These are phyloP conservation scores for Falco rusticolus DNA, from an alignment of 2,797 vertebrate genomes.

Conservation along the genomic window DNA sequence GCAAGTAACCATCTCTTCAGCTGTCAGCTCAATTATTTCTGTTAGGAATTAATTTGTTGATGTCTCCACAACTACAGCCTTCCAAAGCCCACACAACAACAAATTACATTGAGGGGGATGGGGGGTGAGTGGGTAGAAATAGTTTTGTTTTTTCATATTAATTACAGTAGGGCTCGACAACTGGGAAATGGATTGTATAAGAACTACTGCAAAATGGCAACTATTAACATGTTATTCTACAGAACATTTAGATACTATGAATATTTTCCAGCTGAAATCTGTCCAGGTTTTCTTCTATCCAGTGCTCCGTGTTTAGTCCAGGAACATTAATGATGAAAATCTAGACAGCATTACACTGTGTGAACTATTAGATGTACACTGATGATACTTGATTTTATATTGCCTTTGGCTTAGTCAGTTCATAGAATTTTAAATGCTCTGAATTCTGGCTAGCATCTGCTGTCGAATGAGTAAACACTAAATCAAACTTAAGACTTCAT, in stretches of 20 bases:
- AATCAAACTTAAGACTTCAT: conserved; percentile 55
- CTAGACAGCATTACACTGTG: conserved; percentile 72
- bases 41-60: conserved; percentile 12
- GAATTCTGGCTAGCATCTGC: conserved; percentile 57
- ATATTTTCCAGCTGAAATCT: conserved; percentile 72
- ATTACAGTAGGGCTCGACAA: not conserved
- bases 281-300: conserved; percentile 55
- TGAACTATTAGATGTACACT: conserved; percentile 68
- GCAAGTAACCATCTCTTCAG: not conserved
- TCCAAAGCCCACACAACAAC: conserved; percentile 16
- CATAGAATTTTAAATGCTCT: conserved; percentile 48
- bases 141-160: not conserved
- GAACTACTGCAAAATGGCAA: conserved; percentile 56
- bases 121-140: not conserved
- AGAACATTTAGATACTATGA: conserved; percentile 44
- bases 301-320: conserved; percentile 44
- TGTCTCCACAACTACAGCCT: not conserved
- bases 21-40: conserved; percentile 16
- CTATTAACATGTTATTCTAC: conserved; percentile 58
- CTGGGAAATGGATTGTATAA: conserved; percentile 27
- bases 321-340: conserved; percentile 76
- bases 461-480: conserved; percentile 53
- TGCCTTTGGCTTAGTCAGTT: conserved; percentile 70
- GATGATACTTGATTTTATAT: conserved; percentile 68
- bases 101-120: not conserved